Base-by-base conservation (phyloP, 1,140 invertebrate genomes). In the Drosophila leontia region DNA sequence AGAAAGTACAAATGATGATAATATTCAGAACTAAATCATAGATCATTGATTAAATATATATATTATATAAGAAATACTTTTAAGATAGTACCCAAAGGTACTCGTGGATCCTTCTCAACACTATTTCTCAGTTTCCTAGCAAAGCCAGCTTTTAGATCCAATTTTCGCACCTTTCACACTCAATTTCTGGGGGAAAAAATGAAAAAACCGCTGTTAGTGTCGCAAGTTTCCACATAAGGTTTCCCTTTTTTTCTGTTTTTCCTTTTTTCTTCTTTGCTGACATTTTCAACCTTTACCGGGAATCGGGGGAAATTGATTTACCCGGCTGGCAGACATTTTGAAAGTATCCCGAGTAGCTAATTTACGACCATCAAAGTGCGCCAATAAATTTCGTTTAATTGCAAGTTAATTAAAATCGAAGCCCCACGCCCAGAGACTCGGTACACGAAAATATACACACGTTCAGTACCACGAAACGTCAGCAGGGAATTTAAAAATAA, bases 281-380 rank as follows among this genome's bases (percentile, higher is more conserved):
- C 51, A 55, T n/a, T 19, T 37, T 6, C 34, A 19, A 34, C 35
- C 34, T 12, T 32, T 70, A 15, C 35, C 23, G 37, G 26, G 26
- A 48, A 42, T 48, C 8, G 11, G 32, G 37, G 51, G 67, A 84
- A 88, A 88, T 87, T 88, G 84, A 88, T 83, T 84, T 88, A 70
- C 71, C 45, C 32, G 58, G 50, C 61, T 67, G 58, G 53, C 61
- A 64, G 84, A 75, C 74, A 84, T 83, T 83, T 70, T 75, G 35
- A 64, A 86, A 68, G 50, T 69, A 50, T 32, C 37, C 53, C 72
- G 67, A 64, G 68, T 68, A 64, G 72, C 77, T 87, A 87, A 88
- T 87, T 87, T 88, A 87, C 77, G 84, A 80, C 68, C 84, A 78
- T 88, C 84, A 88, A 88, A 87, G 80, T 88, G 80, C 78, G 84